Base-by-base conservation (phyloP, 2,888 invertebrate species). In the Aporophyla lueneburgensis region DNA sequence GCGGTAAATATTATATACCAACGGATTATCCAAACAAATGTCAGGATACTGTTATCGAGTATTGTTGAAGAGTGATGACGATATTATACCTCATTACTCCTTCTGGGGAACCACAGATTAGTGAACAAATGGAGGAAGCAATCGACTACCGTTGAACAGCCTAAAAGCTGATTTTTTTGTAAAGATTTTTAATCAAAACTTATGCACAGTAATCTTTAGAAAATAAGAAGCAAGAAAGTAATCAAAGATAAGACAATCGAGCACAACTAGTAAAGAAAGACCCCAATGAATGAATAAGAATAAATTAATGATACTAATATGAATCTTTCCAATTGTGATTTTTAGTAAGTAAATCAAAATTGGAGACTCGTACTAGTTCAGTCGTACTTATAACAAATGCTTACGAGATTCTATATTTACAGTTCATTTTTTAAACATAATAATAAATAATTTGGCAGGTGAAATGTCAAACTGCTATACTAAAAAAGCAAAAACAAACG, bases 21-120 rank as follows among this genome's bases (percentile, higher is more conserved):
- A 85, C 72, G 76, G 80, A 89, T 88, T 88, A 90, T 87, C 87
- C 87, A 87, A 87, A 88, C 78, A 90, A 91, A 92, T 89, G 85
- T 85, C 85, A 84, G 83, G 83, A 88, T 90, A 93, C 92, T 91
- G 93, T 92, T 93, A 92, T 89, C 80, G 76, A 76, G 75, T 84
- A 86, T 78, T 87, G 76, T 86, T 74, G 46, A 80, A 87, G 87
- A 90, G 84, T 89, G 78, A 91, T 89, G 85, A 84, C 75, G 81
- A 79, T 81, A 82, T 76, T 71, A 80, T 78, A 79, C 75, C 80
- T 86, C 76, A 70, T 86, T 81, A 80, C 51, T 62, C 16, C 53
- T 73, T 33, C 62, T 61, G 43, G 40, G 21, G 33, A 49, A 19
- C 54, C 66, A 70, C 61, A 43, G 81, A 84, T 16, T 2, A 58